phyloP scores from a whole-genome alignment of 2,888 invertebrate species.

The Eilema caniola region DNA sequence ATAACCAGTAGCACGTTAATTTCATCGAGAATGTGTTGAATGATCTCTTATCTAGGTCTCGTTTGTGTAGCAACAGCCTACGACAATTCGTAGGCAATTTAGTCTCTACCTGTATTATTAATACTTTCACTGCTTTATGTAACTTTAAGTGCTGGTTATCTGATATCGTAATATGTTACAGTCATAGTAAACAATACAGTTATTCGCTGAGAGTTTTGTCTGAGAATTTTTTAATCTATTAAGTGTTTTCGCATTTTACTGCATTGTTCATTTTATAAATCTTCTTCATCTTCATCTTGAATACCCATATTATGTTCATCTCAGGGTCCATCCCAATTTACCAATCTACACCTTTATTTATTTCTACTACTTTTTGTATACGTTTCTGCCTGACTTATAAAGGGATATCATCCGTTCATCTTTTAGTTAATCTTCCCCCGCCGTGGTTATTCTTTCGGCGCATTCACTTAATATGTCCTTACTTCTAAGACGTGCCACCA shows the following conservation, averaged over 20 bases:
- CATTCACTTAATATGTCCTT: too few species aligned
- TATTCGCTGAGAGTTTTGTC: slow-evolving; percentile 21
- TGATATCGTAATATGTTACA: slow-evolving; percentile 19
- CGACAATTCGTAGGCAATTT: slow-evolving; percentile 46
- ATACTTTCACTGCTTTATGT: slow-evolving; percentile 56
- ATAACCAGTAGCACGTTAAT: slow-evolving; percentile 23
- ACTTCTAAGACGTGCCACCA: too few species aligned
- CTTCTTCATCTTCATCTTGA: too few species aligned
- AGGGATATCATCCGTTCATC: too few species aligned
- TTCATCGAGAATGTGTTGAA: slow-evolving; percentile 38
- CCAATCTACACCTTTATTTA: too few species aligned
- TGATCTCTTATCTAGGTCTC: slow-evolving; percentile 43
- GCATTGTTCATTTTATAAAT: neutral
- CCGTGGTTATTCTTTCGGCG: too few species aligned
- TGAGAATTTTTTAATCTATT: slow-evolving; percentile 11
- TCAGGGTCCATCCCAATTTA: too few species aligned
- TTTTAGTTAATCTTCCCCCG: too few species aligned
- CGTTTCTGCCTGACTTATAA: too few species aligned
- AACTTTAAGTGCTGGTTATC: slow-evolving; percentile 22
- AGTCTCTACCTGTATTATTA: slow-evolving; percentile 44
- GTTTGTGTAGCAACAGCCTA: slow-evolving; percentile 42
- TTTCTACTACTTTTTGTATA: too few species aligned
- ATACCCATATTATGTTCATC: too few species aligned
- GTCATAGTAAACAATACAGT: slow-evolving; percentile 30
- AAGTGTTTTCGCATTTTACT: slow-evolving; percentile 16